Percentiles rank a stretch among this genome's conserved stretches.
Evolutionary conservation across 1,140 invertebrate species (phyloP).

Genomic region (Apis mellifera): Amel_HAv3.1 CM009934.2:12438001-12438500

Average conservation of each 20-base stretch:
- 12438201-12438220: constrained; percentile 88
- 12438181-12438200: constrained; percentile 89
- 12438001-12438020: constrained; percentile 88
- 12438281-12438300: no score
- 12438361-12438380: no score
- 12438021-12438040: constrained; percentile 92
- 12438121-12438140: constrained; percentile 86
- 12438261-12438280: background rate
- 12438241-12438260: background rate
- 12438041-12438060: constrained; percentile 84
- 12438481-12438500: no score
- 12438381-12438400: no score
- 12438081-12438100: background rate
- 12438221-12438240: constrained; percentile 87
- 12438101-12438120: background rate
- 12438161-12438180: constrained; percentile 94
- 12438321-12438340: no score
- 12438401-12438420: no score
- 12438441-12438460: no score
- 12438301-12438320: no score
- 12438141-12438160: constrained; percentile 93
- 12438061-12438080: background rate
- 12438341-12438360: no score
- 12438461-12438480: no score
- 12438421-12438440: no score